A percentile compares a stretch with the other conserved stretches of the same genome.
Conservation (phyloP, 2,113 vertebrate genomes). For the Arvicanthis niloticus region DNA sequence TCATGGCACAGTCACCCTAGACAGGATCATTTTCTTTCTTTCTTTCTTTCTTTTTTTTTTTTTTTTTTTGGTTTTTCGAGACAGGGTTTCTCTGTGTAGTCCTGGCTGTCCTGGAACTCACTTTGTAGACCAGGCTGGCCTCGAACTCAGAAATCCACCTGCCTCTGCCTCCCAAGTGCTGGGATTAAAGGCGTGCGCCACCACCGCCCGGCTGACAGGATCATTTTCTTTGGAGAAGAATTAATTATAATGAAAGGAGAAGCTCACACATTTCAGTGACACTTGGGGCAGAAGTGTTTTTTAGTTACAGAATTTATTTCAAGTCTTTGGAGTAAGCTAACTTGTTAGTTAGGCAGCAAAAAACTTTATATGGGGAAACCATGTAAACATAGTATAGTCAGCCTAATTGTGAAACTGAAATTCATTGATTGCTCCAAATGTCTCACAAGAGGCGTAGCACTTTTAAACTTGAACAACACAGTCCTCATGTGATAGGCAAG, state of each 20-base stretch:
- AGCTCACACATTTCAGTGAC: slow-evolving; percentile 38
- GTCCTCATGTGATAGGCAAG: background rate
- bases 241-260: slow-evolving; percentile 79
- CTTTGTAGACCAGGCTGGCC: too few species aligned
- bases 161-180: too few species aligned
- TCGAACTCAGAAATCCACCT: too few species aligned
- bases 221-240: slow-evolving; percentile 19
- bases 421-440: slow-evolving; percentile 49
- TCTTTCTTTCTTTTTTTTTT: too few species aligned
- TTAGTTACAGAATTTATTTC: slow-evolving; percentile 26
- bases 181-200: too few species aligned
- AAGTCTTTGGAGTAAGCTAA: slow-evolving; percentile 11
- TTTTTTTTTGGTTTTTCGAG: too few species aligned
- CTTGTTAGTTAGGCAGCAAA: slow-evolving; percentile 8
- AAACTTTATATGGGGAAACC: background rate
- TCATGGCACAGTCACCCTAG: background rate
- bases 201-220: too few species aligned
- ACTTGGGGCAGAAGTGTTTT: slow-evolving; percentile 74
- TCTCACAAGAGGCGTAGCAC: background rate
- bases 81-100: too few species aligned
- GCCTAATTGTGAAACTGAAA: slow-evolving; percentile 63
- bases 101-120: too few species aligned
- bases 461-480: background rate
- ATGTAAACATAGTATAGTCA: background rate
- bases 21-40: background rate